Evolutionary conservation across 53 echinoderm and acorn worm genomes (phyloP), one percentile per base, ranked within the genome.

Genomic region (Paelopatides confundens): DNA sequence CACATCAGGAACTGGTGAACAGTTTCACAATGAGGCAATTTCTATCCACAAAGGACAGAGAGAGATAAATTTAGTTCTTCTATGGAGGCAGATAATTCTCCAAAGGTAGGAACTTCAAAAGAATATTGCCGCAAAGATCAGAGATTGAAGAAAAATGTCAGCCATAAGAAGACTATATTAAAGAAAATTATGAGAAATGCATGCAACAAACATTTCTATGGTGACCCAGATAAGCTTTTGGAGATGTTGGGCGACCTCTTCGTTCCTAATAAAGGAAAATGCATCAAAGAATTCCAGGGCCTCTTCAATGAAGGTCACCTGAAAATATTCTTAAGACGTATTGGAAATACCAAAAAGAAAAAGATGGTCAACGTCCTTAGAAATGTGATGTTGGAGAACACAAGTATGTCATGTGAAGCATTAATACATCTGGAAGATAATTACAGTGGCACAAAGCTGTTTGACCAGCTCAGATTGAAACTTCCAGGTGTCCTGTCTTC

Each of bases 371-470:
- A 69, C 2, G 30, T 34, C 10, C 10, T 35, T 10, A 2, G 18
- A 34, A 69, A 66, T 27, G 66, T 32, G 27, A 26, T 66, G 66
- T 5, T 5, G 29, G 35, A 69, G 2, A 30, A 35, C n/a, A 34
- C 34, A 13, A 5, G 30, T 28, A 34, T 69, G 13, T 69, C 69
- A 34, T 35, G 35, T 21, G 12, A 35, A 34, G 69, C 33, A 12
- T 2, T 69, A 14, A 69, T 69, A 10, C 8, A 69, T 23, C 69
- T 69, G 33, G 37, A 69, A 14, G 69, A 69, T 14, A 69, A 69
- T 14, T 69, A 69, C 35, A 35, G 69, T 69, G 69, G 69, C 21
- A 69, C 69, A 14, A 69, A 35, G 13, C 69, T 35, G 12, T 69
- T 69, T 33, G 69, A 33, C 35, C 7, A 69, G 17, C 69, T 69